Evolutionary conservation across 2,888 invertebrate genomes (phyloP), one percentile per base, ranked within the genome.

Genomic region (Drosophila merina): DNA sequence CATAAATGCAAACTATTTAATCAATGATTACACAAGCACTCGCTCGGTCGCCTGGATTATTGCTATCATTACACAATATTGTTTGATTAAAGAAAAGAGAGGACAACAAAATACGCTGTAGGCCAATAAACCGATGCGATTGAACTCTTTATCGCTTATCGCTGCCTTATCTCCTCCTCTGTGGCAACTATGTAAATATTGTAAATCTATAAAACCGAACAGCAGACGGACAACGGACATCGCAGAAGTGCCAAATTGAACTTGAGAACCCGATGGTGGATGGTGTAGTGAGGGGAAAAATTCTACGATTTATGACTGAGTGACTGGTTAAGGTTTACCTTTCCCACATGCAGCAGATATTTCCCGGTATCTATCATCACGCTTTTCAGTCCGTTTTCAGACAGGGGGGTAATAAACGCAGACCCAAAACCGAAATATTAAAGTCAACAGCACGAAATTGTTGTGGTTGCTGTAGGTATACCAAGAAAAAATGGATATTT

Each of bases 71-170:
- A 62, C 31, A 68, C 38, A 51, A 56, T 60, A 54, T 55, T 86
- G 70, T 80, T 82, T 79, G 66, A 62, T 76, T 66, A 28, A 74
- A 64, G 66, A 49, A 42, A 42, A 42, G 72, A 70, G 80, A 20
- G 5, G 6, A 28, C 28, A 28, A 28, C 28, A 28, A 4, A 28
- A 4, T 28, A 20, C 20, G 20, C 20, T 20, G 1, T 2, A 20
- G 20, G 20, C 20, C 77, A 74, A 81, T 86, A 86, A 86, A 85
- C 82, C 64, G 67, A 85, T 62, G 87, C 86, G 72, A 83, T 87
- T 87, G 82, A 83, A 83, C 88, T 84, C 87, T 86, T 86, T 82
- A 82, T 82, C 82, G 74, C 63, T 86, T 82, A 82, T 82, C 82
- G 74, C 63, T 8, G 36, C 33, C 31, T 54, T 70, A 70, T 62